Base-by-base conservation (phyloP, 2,113 vertebrate species). In the Scortum barcoo region DNA sequence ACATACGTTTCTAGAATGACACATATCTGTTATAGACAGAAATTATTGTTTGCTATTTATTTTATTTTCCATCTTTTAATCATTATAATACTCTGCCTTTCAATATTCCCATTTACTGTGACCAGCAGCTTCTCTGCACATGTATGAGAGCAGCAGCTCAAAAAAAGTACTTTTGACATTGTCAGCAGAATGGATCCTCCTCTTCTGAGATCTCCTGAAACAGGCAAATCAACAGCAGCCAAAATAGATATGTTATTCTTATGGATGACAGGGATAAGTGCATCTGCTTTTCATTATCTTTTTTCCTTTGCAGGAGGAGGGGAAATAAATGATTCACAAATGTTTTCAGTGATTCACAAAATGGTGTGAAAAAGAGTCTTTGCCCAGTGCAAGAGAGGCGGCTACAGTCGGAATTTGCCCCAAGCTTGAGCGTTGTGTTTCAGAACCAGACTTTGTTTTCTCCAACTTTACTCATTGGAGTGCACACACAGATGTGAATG, bases 231-330 rank as follows among this genome's bases (percentile, higher is more conserved):
- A 46, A 9, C 50, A 19, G 7, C 62, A 51, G 66, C 65, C 54
- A 81, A 28, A 53, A 53, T 28, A 48, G 46, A 57, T 63, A 63
- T 38, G 69, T 71, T 4, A 38, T 63, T n/a, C 16, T 46, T 22
- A 46, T 9, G 28, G 67, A 62, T 48, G 66, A 81, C 44, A 26
- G 22, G 28, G 38, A 40, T 40, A 22, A 53, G 33, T 53, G 76
- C 54, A 66, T 71, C 66, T 63, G 7, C 2, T 46, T 76, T 70
- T 28, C n/a, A 76, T 61, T 30, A 70, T 56, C 22, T 48, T 48
- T 5, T 24, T 33, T 30, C 13, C 56, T 60, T 54, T 50, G 5
- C 7, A 16, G 48, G 48, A 44, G 16, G 58, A 46, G 3, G 11
- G 2, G 3, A 36, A 72, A 14, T 69, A 63, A 58, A 53, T 58